Conservation (phyloP, 2,797 vertebrate genomes). For the Phyllotis vaccarum region DNA sequence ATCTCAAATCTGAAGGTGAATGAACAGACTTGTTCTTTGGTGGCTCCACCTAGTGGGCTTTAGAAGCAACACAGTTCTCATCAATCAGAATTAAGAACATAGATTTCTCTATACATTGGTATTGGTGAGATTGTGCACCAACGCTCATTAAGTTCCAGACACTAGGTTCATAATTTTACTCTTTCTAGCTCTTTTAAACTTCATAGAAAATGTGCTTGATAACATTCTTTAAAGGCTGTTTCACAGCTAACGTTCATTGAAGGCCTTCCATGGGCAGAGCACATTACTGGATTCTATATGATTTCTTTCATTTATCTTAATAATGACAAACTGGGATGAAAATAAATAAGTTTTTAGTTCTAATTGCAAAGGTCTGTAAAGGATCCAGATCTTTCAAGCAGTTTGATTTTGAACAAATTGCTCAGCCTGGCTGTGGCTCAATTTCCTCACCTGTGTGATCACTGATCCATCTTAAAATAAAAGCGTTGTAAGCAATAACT, state of each 20-base stretch:
- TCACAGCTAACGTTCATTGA: background rate
- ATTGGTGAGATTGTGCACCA: background rate
- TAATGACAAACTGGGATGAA: background rate
- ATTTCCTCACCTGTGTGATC: background rate
- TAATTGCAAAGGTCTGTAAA: background rate
- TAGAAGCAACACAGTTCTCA: slow-evolving; percentile 29
- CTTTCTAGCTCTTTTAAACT: background rate
- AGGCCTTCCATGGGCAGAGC: background rate
- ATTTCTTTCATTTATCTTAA: background rate
- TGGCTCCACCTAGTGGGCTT: slow-evolving; percentile 77
- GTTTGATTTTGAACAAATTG: slow-evolving; percentile 39
- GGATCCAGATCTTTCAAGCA: background rate
- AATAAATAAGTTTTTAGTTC: background rate
- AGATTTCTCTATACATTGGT: background rate
- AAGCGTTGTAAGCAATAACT: background rate
- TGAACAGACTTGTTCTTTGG: slow-evolving; percentile 66
- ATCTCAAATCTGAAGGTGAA: slow-evolving; percentile 65
- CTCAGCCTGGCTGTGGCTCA: background rate
- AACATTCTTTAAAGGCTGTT: background rate
- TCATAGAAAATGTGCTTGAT: slow-evolving; percentile 10
- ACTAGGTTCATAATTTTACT: background rate
- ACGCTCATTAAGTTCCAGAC: background rate
- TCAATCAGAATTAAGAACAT: background rate
- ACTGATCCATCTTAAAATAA: background rate
- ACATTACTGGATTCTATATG: background rate